Evolutionary conservation across 1,140 invertebrate species (phyloP).

Genomic region (Cyclargus thomasi): DNA sequence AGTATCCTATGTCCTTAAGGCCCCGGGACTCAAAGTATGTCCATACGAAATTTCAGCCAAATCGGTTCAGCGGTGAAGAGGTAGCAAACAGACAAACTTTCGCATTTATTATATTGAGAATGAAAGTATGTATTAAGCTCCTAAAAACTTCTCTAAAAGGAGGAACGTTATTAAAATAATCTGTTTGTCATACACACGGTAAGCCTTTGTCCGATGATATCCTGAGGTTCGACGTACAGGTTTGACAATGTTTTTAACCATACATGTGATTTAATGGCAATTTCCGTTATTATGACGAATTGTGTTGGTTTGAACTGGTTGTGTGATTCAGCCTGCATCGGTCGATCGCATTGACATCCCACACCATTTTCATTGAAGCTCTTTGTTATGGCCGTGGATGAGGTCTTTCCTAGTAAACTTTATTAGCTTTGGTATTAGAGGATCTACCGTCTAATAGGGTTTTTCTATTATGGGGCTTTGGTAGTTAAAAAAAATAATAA

Average conservation of each 20-base stretch:
- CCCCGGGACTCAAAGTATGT: too few species aligned
- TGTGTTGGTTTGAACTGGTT: constrained; percentile 1
- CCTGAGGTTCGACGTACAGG: not conserved
- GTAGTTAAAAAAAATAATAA: too few species aligned
- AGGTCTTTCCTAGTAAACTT: not conserved
- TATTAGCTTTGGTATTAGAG: not conserved
- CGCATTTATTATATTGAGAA: too few species aligned
- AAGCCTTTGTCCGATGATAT: not conserved
- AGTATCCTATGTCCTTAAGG: too few species aligned
- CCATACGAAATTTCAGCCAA: too few species aligned
- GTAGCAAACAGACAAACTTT: too few species aligned
- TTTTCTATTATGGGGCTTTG: too few species aligned
- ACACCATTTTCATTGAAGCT: too few species aligned
- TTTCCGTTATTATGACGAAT: not conserved
- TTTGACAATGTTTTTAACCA: not conserved
- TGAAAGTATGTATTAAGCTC: not conserved
- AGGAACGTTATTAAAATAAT: not conserved
- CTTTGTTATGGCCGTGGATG: not conserved
- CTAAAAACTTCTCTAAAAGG: not conserved
- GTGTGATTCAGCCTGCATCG: not conserved
- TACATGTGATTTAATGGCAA: not conserved
- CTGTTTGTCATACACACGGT: not conserved
- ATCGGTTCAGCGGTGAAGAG: too few species aligned
- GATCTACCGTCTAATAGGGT: too few species aligned
- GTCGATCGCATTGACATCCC: not conserved